phyloP scores from a whole-genome alignment of 2,888 invertebrate genomes.

The Macroteleia sp. region DNA sequence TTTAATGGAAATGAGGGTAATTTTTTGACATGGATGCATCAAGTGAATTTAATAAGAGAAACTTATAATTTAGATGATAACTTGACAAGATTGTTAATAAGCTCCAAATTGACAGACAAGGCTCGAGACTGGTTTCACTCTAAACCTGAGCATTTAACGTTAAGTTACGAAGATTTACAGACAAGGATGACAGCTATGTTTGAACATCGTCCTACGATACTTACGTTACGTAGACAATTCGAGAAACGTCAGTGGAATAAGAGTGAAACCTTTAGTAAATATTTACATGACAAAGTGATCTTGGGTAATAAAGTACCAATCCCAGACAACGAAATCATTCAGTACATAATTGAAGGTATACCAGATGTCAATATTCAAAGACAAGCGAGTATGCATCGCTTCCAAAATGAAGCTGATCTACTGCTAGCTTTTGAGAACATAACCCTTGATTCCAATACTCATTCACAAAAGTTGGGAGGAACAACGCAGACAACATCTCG shows the following conservation, averaged over 20 bases:
- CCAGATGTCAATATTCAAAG: constrained; percentile 31
- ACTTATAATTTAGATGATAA: too few species aligned
- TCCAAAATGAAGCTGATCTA: constrained; percentile 67
- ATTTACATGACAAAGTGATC: constrained; percentile 62
- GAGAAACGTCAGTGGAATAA: constrained; percentile 51
- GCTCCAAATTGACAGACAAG: constrained; percentile 11
- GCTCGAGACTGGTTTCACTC: constrained; percentile 19
- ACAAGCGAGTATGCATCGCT: constrained; percentile 57
- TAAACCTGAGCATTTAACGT: constrained; percentile 7
- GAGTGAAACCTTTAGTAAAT: constrained; percentile 53
- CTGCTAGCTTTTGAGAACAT: too few species aligned
- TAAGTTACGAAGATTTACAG: constrained; percentile 18
- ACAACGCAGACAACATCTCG: too few species aligned
- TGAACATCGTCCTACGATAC: constrained; percentile 41
- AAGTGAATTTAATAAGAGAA: too few species aligned
- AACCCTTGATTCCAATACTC: too few species aligned
- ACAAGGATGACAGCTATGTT: constrained; percentile 42
- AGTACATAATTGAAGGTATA: constrained; percentile 62
- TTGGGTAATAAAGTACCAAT: constrained; percentile 60
- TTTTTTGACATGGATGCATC: too few species aligned
- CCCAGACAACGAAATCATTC: constrained; percentile 44
- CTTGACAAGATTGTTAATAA: too few species aligned
- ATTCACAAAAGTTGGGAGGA: too few species aligned
- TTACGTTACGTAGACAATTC: constrained; percentile 47
- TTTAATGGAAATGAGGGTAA: too few species aligned